Evolutionary conservation across 1,140 invertebrate species (phyloP).

Genomic region (Drosophila kanapiae): DNA sequence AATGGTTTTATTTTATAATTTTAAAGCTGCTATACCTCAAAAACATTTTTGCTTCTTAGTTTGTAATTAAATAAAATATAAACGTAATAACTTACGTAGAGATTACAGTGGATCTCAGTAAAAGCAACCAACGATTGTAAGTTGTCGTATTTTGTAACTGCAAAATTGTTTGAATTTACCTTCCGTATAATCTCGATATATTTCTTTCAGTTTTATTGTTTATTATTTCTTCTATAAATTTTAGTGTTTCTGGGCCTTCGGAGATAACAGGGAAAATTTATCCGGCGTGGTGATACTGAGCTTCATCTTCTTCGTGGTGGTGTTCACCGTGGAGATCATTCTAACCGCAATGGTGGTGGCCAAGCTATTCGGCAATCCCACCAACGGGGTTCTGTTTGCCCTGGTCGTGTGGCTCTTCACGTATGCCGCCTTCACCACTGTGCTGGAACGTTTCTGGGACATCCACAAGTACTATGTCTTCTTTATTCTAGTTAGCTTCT

Average conservation of each 20-base stretch:
- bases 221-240: not conserved
- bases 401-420: constrained; percentile 61
- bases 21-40: no score
- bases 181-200: not conserved
- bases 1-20: no score
- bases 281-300: not conserved
- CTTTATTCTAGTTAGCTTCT: constrained; percentile 59
- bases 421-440: constrained; percentile 63
- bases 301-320: constrained; percentile 32
- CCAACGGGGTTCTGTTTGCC: constrained; percentile 55
- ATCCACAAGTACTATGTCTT: constrained; percentile 38
- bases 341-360: constrained; percentile 60
- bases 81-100: no score
- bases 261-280: not conserved
- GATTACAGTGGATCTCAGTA: no score
- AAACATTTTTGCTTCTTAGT: no score
- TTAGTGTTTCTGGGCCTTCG: constrained; percentile 36
- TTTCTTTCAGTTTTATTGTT: constrained; percentile 1
- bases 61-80: no score
- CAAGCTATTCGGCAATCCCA: constrained; percentile 44
- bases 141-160: no score
- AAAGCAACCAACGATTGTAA: no score
- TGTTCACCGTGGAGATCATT: constrained; percentile 59
- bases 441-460: constrained; percentile 57
- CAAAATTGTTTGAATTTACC: no score